Base-by-base conservation (phyloP, 2,888 invertebrate genomes). In the Andrena minutula region DNA sequence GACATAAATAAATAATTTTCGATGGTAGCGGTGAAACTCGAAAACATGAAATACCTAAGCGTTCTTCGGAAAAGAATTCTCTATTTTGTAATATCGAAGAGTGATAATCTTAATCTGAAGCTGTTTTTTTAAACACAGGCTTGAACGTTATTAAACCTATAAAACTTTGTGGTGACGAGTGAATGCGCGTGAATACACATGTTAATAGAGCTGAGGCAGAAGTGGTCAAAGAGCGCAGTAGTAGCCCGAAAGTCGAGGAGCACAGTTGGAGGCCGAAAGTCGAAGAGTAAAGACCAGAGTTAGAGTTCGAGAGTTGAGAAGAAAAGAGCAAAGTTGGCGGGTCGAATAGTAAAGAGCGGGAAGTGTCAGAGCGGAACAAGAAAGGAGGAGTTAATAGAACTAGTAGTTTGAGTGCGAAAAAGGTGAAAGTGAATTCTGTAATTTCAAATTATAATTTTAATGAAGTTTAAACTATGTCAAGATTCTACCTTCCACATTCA, bases 331-430 rank as follows among this genome's bases (percentile, higher is more conserved):
- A 56, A 56, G 56, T 56, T 56, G 56, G 56, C 10, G 10, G 23
- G 26, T 56, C 56, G 56, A 56, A 56, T 56, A 56, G 56, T 8
- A 56, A 56, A 56, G 56, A 56, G 56, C 10, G 56, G 56, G 26
- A 56, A 56, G 56, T 56, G 56, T 56, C 56, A 56, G 56, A 56
- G 56, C 23, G 26, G 26, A 26, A 56, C 23, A 23, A 26, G 10
- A 5, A 4, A 56, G 56, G 26, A 23, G 56, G 10, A 10, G 56
- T 56, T 56, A 56, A 56, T 56, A 26, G 23, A 56, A 26, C 23
- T 26, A 56, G 26, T 10, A 26, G 23, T 8, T 26, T 12, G 26
- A 26, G 56, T 20, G 26, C 10, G 56, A 26, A 56, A 56, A 56
- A 12, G 20, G 56, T 26, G 56, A 56, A 26, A 56, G 23, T 56